phyloP scores from a whole-genome alignment of 2,113 vertebrate genomes.

The Condylura cristata region DNA sequence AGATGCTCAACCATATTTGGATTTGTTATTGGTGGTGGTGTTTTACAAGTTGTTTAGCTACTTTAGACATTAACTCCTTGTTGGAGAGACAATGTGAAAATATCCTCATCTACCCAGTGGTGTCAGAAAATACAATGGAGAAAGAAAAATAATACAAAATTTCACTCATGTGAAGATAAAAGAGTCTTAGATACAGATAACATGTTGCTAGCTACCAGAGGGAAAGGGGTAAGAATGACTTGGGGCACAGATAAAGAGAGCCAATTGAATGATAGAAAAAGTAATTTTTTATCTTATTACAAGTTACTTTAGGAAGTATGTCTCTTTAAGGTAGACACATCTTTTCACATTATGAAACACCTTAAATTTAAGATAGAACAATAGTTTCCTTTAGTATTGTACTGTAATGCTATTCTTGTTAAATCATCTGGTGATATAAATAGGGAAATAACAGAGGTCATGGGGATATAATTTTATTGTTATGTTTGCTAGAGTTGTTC shows the following conservation, averaged over 20 bases:
- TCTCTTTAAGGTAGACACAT: accelerated
- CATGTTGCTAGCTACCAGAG: background rate
- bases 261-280: background rate
- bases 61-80: too few relatives aligned
- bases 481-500: background rate
- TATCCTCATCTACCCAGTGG: too few relatives aligned
- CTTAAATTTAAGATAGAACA: background rate
- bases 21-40: too few relatives aligned
- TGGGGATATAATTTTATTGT: background rate
- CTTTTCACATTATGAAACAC: background rate
- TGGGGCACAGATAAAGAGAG: background rate
- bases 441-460: background rate
- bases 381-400: background rate
- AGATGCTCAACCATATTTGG: too few relatives aligned
- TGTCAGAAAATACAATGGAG: background rate
- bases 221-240: background rate
- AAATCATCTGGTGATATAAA: background rate
- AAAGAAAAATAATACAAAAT: background rate
- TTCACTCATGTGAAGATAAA: background rate
- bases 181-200: background rate
- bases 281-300: background rate
- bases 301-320: background rate
- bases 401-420: background rate
- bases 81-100: too few relatives aligned
- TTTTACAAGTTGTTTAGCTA: too few relatives aligned